Evolutionary conservation across 1,140 invertebrate species (phyloP), one percentile per base, ranked within the genome.

Genomic region (Ladona fulva): DNA sequence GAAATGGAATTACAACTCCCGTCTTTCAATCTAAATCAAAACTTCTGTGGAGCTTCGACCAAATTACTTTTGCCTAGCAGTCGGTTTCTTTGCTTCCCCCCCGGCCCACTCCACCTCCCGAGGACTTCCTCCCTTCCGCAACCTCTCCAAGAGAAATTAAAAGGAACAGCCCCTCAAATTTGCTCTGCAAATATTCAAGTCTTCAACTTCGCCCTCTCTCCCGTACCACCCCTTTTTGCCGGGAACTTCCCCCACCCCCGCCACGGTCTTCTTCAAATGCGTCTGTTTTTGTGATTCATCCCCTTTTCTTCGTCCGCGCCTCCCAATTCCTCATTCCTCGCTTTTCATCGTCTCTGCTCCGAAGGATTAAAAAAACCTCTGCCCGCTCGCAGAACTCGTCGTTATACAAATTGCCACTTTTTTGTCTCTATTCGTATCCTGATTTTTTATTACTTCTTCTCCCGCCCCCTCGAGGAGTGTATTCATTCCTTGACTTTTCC

Each of bases 11-110:
- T 76, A 76, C 25, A 76, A 76, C 75, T 76, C 42, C 75, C 42
- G 24, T 29, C 24, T 76, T 76, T 76, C 75, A 76, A 37, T 76
- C 42, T 76, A 76, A 76, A 76, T 76, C 75, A 77, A 52, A 77
- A 77, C 25, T 52, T 77, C 42, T 77, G 44, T 19, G 22, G 22
- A 73, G 76, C 25, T 77, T 42, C 44, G 29, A 25, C 42, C 25
- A 73, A 73, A 52, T 77, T 77, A 52, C 76, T 59, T 73, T 77
- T 42, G 25, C 75, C 42, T 29, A 29, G 75, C 25, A 25, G 75
- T 77, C 29, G 25, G 66, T 75, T 76, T 75, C 76, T 59, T 74
- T 75, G 37, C 59, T 74, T 25, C 78, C 59, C 66, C 52, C 42
- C 25, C 8, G 19, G 76, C 42, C 76, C n/a, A n/a, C n/a, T 76